Base-by-base conservation (phyloP, 2,797 vertebrate species). In the Melanotaenia trifasciata region DNA sequence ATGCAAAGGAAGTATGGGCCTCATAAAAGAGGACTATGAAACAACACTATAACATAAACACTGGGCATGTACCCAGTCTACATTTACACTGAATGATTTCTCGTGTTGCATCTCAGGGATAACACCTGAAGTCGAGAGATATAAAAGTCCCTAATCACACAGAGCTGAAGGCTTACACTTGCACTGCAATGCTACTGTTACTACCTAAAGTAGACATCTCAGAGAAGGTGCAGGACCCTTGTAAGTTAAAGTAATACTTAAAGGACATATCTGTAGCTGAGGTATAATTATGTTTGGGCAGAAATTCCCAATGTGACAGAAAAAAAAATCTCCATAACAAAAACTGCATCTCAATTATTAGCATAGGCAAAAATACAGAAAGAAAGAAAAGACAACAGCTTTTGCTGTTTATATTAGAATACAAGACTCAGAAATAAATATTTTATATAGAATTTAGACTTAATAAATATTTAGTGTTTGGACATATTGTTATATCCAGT, bases 301-400 rank as follows among this genome's bases (percentile, higher is more conserved):
- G 64, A 84, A 70, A 84, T 56, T 64, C 36, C 64, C 60, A 50
- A 74, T 72, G 54, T 60, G 43, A 83, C 57, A 58, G 72, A 79
- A 16, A 64, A 43, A 33, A 40, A 43, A 47, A 47, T 83, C 83
- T 58, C 77, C 43, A 57, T 70, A 64, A 84, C 72, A 70, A 76
- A 69, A 80, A 82, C 56, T 78, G 77, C 73, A 74, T 78, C 56
- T 73, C 58, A 69, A 53, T 85, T 58, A 82, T 86, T 87, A 87
- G 86, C 88, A 92, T 74, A 76, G 70, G 65, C 73, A 58, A 79
- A 78, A 89, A 87, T 65, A 84, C 82, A 85, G 80, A 64, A 58
- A 58, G 64, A 67, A 69, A 30, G 43, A 54, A 67, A 33, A 18
- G 9, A 24, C 47, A 22, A 32, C 9, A n/a, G 50, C 18, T 26